phyloP scores from a whole-genome alignment of 2,888 invertebrate genomes.

The Pasiphila rectangulata region DNA sequence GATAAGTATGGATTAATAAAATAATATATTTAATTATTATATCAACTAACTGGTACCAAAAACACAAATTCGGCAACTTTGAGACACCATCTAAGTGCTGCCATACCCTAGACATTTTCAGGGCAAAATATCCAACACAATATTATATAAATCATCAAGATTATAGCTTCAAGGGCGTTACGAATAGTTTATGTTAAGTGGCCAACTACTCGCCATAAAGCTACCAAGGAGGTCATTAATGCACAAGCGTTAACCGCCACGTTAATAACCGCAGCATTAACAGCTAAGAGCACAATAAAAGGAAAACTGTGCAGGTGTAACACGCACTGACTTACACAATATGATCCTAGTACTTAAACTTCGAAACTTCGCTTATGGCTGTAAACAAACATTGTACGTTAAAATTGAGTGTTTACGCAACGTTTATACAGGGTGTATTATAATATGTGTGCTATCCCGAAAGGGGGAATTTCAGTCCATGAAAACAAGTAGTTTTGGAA shows the following conservation, averaged over 20 bases:
- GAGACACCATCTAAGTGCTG: neutral
- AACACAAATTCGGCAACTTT: neutral
- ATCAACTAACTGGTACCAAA: too few species aligned
- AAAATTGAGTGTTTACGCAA: too few species aligned
- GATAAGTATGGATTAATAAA: too few species aligned
- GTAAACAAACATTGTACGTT: too few species aligned
- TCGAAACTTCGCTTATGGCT: neutral
- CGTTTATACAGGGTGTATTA: too few species aligned
- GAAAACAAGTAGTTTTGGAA: too few species aligned
- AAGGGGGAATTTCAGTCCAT: too few species aligned
- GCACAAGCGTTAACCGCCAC: conserved; percentile 20
- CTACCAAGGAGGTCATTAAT: conserved; percentile 21
- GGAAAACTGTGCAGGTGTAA: conserved; percentile 14
- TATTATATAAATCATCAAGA: too few species aligned
- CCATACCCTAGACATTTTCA: too few species aligned
- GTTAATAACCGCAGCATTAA: conserved; percentile 25
- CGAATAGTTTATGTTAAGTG: conserved; percentile 3
- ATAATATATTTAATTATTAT: too few species aligned
- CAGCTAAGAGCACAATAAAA: conserved; percentile 23
- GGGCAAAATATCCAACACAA: too few species aligned
- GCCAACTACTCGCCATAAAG: conserved; percentile 10
- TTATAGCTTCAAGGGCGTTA: neutral
- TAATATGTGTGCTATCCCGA: too few species aligned
- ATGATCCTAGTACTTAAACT: neutral
- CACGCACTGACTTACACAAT: conserved; percentile 10